A percentile compares a stretch with the other conserved stretches of the same genome.
Evolutionary conservation across 2,113 vertebrate genomes (phyloP).

Genomic region (Protomyctophum bolini): DNA sequence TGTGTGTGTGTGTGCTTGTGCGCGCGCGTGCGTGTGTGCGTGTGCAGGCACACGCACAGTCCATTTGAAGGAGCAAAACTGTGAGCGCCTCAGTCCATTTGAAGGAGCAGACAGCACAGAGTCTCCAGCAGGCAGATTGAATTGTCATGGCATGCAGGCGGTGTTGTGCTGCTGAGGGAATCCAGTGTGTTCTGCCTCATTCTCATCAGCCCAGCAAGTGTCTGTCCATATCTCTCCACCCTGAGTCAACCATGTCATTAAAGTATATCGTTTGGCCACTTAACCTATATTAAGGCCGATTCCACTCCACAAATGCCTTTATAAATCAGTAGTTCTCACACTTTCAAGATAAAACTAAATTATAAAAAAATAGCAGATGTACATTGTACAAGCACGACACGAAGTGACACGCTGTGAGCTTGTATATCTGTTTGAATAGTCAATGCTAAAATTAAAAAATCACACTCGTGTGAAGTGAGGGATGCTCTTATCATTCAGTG

Average conservation of each 20-base stretch:
- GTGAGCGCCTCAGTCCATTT: slow-evolving; percentile 37
- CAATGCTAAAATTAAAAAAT: too few relatives aligned
- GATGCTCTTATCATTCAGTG: too few relatives aligned
- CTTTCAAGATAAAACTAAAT: neutral
- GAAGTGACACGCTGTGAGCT: too few relatives aligned
- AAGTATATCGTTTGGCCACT: too few relatives aligned
- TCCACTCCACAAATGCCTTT: neutral
- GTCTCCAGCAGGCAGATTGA: slow-evolving; percentile 19
- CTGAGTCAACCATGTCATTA: too few relatives aligned
- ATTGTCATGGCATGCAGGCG: slow-evolving; percentile 35
- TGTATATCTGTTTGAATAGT: too few relatives aligned
- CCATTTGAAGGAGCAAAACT: slow-evolving; percentile 41
- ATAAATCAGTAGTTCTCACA: neutral
- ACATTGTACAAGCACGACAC: too few relatives aligned
- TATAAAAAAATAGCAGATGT: too few relatives aligned
- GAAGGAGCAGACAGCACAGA: slow-evolving; percentile 29
- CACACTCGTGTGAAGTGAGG: too few relatives aligned
- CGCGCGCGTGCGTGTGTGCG: slow-evolving; percentile 32
- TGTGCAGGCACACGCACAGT: too few relatives aligned
- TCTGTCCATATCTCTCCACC: neutral
- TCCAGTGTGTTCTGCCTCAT: slow-evolving; percentile 23
- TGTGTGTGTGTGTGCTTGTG: slow-evolving; percentile 28
- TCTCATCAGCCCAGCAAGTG: slow-evolving; percentile 19
- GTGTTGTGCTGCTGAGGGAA: slow-evolving; percentile 17
- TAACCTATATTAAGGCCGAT: neutral